These are phyloP conservation scores for Timema cristinae DNA, from an alignment of 2,888 invertebrate genomes.

Conservation along the genomic window DNA sequence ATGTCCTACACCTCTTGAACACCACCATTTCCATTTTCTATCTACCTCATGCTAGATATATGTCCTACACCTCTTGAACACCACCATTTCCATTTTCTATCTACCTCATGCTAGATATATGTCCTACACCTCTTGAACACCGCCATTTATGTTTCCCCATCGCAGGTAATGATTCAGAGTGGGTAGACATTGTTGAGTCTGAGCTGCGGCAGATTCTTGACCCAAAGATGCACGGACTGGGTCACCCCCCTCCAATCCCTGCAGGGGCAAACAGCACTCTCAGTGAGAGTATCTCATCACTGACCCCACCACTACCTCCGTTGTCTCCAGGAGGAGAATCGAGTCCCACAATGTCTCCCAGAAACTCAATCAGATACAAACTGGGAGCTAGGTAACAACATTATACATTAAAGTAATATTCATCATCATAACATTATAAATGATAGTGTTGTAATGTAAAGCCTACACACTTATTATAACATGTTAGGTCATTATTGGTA, in stretches of 20 bases:
- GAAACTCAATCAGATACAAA: slow-evolving; percentile 44
- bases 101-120: no score
- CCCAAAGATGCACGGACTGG: slow-evolving; percentile 56
- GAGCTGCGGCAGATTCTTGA: slow-evolving; percentile 74
- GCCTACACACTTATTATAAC: not conserved
- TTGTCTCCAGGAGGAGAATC: slow-evolving; percentile 61
- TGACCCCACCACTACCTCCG: slow-evolving; percentile 74
- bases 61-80: no score
- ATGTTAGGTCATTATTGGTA: not conserved
- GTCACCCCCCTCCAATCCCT: slow-evolving; percentile 13
- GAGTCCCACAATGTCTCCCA: slow-evolving; percentile 40
- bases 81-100: no score
- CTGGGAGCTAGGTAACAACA: slow-evolving; percentile 19
- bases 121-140: no score
- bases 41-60: no score
- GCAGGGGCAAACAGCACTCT: slow-evolving; percentile 60
- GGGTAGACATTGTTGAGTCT: slow-evolving; percentile 77
- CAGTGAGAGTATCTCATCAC: slow-evolving; percentile 64
- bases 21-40: no score
- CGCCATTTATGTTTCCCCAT: no score
- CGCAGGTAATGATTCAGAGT: slow-evolving; percentile 64
- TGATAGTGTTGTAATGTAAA: not conserved
- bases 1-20: no score
- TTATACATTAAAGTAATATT: no score
- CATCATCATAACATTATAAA: no score